Conservation (phyloP, 2,888 invertebrate species). For the Ypsolopha scabrella region DNA sequence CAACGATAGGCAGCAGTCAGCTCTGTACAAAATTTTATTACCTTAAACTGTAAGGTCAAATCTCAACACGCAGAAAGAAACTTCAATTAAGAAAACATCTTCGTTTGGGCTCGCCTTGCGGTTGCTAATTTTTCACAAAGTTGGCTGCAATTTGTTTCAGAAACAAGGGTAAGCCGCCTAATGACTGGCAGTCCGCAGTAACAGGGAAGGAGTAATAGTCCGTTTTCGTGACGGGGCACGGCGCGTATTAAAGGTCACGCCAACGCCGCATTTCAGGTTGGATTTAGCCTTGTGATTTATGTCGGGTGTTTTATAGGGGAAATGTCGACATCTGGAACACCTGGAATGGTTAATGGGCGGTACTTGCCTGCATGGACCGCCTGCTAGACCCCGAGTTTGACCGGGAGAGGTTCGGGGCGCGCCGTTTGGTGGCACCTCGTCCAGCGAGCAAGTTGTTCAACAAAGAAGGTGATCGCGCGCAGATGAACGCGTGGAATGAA, state of each 20-base stretch:
- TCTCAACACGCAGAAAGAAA: not conserved
- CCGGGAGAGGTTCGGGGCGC: conserved; percentile 90
- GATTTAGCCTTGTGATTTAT: conserved; percentile 24
- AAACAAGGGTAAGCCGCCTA: conserved; percentile 32
- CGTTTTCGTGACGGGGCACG: conserved; percentile 37
- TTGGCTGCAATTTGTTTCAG: conserved; percentile 29
- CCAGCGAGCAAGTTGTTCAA: conserved; percentile 93
- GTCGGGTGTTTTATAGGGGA: conserved; percentile 9
- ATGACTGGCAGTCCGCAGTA: conserved; percentile 32
- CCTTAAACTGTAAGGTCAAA: not conserved
- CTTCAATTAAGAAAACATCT: conserved; percentile 2
- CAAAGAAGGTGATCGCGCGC: conserved; percentile 93
- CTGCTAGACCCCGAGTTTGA: conserved; percentile 91
- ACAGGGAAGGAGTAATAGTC: conserved; percentile 32
- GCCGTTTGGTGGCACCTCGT: conserved; percentile 89
- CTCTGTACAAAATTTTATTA: not conserved
- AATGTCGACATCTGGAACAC: not conserved
- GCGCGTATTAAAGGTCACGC: conserved; percentile 27
- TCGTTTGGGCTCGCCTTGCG: not conserved
- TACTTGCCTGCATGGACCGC: conserved; percentile 82
- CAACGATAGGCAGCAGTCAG: too few species aligned
- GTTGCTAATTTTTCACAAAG: conserved; percentile 22
- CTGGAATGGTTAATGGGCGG: not conserved
- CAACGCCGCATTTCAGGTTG: conserved; percentile 22
- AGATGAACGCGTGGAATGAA: conserved; percentile 97